Base-by-base conservation (phyloP, 2,888 invertebrate species). In the Scrobipalpa costella region DNA sequence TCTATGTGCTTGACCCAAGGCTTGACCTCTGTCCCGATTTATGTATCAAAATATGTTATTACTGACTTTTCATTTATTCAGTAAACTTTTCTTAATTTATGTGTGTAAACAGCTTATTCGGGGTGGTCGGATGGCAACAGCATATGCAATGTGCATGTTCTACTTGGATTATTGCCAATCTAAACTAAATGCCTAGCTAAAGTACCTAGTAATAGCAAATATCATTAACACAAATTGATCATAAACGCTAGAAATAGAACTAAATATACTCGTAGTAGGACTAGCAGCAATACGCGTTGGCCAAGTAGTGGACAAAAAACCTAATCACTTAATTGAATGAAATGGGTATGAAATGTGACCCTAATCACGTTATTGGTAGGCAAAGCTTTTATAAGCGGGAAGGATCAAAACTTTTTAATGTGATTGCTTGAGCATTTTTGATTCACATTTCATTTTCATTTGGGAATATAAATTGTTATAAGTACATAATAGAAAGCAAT, bases 241-340 rank as follows among this genome's bases (percentile, higher is more conserved):
- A 7, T 17, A 27, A 7, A 9, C 52, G 13, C 7, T 1, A 13
- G 13, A 7, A 8, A 52, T 8, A 3, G 27, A 7, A 11, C n/a
- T n/a, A n/a, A n/a, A n/a, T n/a, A n/a, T n/a, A n/a, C n/a, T n/a
- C n/a, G n/a, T n/a, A n/a, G n/a, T n/a, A n/a, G n/a, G n/a, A n/a
- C n/a, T n/a, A n/a, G n/a, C n/a, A n/a, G n/a, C n/a, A n/a, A n/a
- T 11, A 1, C 15, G n/a, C 44, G 44, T 44, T 40, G 40, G 21
- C 34, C 1, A 44, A 19, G 21, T 40, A 19, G 19, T 58, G 58
- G 27, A 44, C 58, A 58, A 58, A 58, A 58, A 62, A 57, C 21
- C 50, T 50, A 59, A 63, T 60, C 52, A 63, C 38, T 63, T 55
- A 63, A 63, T 60, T 40, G 55, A 63, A 52, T 60, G 52, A 40